Evolutionary conservation across 2,888 invertebrate species (phyloP).

Genomic region (Amblyjoppa proteus): DNA sequence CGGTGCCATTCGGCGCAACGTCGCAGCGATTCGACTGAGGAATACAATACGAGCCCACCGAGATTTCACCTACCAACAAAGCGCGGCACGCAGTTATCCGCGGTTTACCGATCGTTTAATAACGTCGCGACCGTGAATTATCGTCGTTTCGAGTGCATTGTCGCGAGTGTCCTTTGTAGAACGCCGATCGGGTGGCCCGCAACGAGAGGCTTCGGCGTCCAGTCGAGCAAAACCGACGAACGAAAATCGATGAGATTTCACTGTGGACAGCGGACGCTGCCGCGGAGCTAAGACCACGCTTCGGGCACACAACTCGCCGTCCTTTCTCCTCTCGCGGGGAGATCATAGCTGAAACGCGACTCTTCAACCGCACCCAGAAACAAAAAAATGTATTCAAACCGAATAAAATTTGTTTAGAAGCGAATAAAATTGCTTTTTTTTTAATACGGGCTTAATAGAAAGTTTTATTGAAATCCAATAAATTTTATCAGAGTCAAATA

Average conservation of each 20-base stretch:
- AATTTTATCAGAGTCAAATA: no score
- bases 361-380: background rate
- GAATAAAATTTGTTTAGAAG: no score
- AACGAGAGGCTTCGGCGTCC: slow-evolving; percentile 1
- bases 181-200: slow-evolving; percentile 71
- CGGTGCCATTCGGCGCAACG: slow-evolving; percentile 1
- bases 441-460: no score
- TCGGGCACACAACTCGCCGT: background rate
- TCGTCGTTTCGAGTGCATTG: slow-evolving; percentile 29
- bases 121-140: slow-evolving; percentile 17
- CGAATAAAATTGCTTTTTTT: no score
- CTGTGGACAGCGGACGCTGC: slow-evolving; percentile 18
- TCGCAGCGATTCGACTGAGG: background rate
- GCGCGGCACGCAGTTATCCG: background rate
- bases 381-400: no score
- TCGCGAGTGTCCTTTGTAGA: slow-evolving; percentile 65
- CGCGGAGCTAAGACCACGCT: background rate
- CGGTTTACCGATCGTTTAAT: slow-evolving; percentile 11
- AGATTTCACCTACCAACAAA: slow-evolving; percentile 6
- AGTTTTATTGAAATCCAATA: no score
- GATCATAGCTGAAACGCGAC: background rate
- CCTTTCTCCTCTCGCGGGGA: slow-evolving; percentile 36
- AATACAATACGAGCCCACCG: background rate
- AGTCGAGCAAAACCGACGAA: slow-evolving; percentile 62
- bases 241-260: slow-evolving; percentile 70